phyloP scores from a whole-genome alignment of 2,797 vertebrate species.

The Lindbergichthys nudifrons region DNA sequence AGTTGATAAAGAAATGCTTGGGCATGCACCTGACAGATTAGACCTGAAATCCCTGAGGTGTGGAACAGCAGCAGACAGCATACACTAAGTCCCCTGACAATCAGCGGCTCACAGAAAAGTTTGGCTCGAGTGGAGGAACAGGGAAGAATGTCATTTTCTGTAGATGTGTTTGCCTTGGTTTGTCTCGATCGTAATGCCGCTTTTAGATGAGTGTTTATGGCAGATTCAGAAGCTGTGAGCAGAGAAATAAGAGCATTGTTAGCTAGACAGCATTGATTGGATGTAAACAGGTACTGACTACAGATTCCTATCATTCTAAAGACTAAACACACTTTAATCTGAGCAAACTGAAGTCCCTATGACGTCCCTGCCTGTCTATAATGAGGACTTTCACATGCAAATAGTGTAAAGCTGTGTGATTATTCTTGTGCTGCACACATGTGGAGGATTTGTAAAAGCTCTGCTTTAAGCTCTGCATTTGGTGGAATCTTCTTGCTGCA shows the following conservation, averaged over 20 bases:
- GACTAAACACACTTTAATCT: slow-evolving; percentile 26
- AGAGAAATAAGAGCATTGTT: slow-evolving; percentile 40
- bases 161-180: slow-evolving; percentile 55
- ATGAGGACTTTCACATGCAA: slow-evolving; percentile 28
- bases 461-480: slow-evolving; percentile 33
- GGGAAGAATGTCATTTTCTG: slow-evolving; percentile 53
- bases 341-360: slow-evolving; percentile 25
- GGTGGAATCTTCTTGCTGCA: slow-evolving; percentile 20
- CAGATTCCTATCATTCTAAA: slow-evolving; percentile 22
- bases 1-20: slow-evolving; percentile 80
- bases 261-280: slow-evolving; percentile 37
- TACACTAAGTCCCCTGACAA: slow-evolving; percentile 65
- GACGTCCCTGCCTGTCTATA: not conserved
- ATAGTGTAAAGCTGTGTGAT: slow-evolving; percentile 19
- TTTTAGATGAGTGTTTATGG: slow-evolving; percentile 38
- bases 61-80: slow-evolving; percentile 61
- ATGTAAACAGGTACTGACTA: slow-evolving; percentile 36
- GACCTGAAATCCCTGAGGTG: slow-evolving; percentile 71
- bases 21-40: slow-evolving; percentile 80
- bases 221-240: slow-evolving; percentile 23
- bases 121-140: slow-evolving; percentile 43
- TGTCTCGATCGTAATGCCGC: slow-evolving; percentile 34
- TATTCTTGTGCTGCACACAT: slow-evolving; percentile 24
- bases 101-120: slow-evolving; percentile 53
- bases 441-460: slow-evolving; percentile 41